Evolutionary conservation across 2,888 invertebrate species (phyloP).

Genomic region (Syritta pipiens): DNA sequence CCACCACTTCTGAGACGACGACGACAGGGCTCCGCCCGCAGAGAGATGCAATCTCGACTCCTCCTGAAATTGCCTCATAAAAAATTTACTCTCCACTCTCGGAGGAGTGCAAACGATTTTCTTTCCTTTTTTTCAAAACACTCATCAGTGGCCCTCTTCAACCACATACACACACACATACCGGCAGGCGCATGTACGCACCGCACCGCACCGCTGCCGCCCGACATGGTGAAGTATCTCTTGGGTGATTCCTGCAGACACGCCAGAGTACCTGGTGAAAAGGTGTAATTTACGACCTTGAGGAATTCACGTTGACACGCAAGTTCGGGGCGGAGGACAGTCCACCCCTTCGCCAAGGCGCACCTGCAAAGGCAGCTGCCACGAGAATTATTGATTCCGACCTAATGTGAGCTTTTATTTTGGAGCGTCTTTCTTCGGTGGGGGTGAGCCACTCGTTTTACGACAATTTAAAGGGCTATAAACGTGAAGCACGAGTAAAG

Average conservation of each 20-base stretch:
- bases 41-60: slow-evolving; percentile 65
- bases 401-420: slow-evolving; percentile 49
- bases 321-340: slow-evolving; percentile 50
- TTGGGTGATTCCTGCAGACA: slow-evolving; percentile 54
- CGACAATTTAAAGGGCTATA: slow-evolving; percentile 55
- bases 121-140: slow-evolving; percentile 17
- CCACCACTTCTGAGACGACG: slow-evolving; percentile 39
- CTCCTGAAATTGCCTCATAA: slow-evolving; percentile 54
- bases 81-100: slow-evolving; percentile 63
- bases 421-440: background rate
- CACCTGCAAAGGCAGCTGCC: slow-evolving; percentile 24
- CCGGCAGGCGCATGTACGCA: background rate
- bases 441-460: slow-evolving; percentile 47
- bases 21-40: slow-evolving; percentile 41
- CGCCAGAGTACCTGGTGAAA: slow-evolving; percentile 58
- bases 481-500: slow-evolving; percentile 39
- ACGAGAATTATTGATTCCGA: slow-evolving; percentile 60
- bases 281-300: slow-evolving; percentile 68
- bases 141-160: slow-evolving; percentile 34
- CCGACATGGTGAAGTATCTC: slow-evolving; percentile 55
- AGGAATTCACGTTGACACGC: slow-evolving; percentile 60
- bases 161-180: slow-evolving; percentile 13
- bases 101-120: slow-evolving; percentile 37
- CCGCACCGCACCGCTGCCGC: background rate
- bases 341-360: slow-evolving; percentile 13